These are phyloP conservation scores for Dicranocentrus wangi DNA, from an alignment of 2,888 invertebrate species.

Conservation along the genomic window DNA sequence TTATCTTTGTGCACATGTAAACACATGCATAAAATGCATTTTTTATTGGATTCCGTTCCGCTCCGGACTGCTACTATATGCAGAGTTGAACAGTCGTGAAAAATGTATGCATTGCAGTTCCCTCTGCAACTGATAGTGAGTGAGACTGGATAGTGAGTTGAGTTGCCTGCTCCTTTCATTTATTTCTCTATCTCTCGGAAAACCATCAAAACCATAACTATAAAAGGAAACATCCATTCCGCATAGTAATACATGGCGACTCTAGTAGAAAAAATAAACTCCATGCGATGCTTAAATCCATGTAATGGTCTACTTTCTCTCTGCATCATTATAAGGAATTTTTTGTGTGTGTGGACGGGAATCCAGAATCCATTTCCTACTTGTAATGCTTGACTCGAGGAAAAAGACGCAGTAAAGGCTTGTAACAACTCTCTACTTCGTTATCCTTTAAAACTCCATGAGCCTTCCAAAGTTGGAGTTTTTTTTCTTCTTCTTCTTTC, in stretches of 20 bases:
- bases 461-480: too few species aligned
- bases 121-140: neutral
- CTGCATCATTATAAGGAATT: constrained; percentile 9
- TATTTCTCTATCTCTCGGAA: neutral
- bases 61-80: too few species aligned
- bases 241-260: constrained; percentile 14
- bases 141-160: neutral
- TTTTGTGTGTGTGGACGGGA: too few species aligned
- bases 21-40: too few species aligned
- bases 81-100: too few species aligned
- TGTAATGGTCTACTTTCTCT: constrained; percentile 22
- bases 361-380: too few species aligned
- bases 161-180: neutral
- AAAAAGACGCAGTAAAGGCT: constrained; percentile 5
- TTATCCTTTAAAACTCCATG: constrained; percentile 26
- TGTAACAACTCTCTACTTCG: constrained; percentile 20
- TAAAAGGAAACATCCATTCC: constrained; percentile 30
- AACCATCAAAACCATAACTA: constrained; percentile 17
- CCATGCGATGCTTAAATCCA: neutral
- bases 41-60: too few species aligned
- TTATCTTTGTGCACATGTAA: too few species aligned
- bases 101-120: neutral
- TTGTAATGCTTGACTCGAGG: constrained; percentile 13
- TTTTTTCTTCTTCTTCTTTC: too few species aligned
- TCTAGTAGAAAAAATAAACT: neutral